Conservation (phyloP, 1,140 invertebrate genomes). For the Aplysia californica region DNA sequence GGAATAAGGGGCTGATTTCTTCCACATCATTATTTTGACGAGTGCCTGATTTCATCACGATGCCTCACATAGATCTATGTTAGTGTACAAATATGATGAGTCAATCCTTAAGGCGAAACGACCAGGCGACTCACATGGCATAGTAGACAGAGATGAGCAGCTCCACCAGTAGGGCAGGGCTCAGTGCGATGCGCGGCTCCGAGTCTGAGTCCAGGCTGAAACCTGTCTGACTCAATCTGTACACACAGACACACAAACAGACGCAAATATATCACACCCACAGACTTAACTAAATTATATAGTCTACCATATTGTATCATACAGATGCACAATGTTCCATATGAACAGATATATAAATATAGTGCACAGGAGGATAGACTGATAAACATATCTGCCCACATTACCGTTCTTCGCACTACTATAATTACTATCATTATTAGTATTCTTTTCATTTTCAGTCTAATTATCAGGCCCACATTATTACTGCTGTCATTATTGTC, state of each 20-base stretch:
- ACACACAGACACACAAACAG: too few species aligned
- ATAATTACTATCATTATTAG: too few species aligned
- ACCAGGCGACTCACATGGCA: constrained; percentile 17
- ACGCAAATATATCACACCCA: too few species aligned
- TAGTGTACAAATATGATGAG: too few species aligned
- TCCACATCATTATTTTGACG: too few species aligned
- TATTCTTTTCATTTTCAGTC: too few species aligned
- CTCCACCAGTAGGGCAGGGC: constrained; percentile 6
- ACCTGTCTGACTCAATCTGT: constrained; percentile 1
- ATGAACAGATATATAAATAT: neutral
- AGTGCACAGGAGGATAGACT: neutral
- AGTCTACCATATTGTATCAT: neutral
- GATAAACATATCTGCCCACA: neutral
- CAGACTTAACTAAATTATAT: neutral
- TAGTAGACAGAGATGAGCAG: neutral
- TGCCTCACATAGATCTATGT: too few species aligned
- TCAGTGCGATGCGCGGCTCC: neutral
- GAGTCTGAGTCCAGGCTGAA: neutral
- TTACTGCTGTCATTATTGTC: too few species aligned
- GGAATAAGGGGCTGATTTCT: too few species aligned
- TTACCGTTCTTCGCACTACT: neutral
- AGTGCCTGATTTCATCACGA: too few species aligned
- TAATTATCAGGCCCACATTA: too few species aligned
- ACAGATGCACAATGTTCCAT: neutral
- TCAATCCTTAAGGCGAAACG: too few species aligned